Evolutionary conservation across 2,797 vertebrate species (phyloP), one percentile per base, ranked within the genome.

Genomic region (Parauchenoglanis ngamensis): DNA sequence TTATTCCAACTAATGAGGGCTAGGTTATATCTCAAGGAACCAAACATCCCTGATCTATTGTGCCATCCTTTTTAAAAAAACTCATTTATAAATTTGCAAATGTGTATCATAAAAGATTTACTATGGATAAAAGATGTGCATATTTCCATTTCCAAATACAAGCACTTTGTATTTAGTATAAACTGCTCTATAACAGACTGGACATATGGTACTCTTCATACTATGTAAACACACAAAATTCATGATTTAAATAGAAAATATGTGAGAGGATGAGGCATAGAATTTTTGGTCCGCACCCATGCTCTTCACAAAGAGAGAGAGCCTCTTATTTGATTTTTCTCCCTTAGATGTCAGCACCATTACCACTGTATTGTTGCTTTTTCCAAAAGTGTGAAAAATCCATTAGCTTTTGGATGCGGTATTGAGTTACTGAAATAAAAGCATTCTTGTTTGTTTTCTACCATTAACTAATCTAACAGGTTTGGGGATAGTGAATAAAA

Each of bases 111-210:
- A 3, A 10, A 25, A 73, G 40, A 17, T 21, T 72, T 72, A 44
- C 23, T 25, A 25, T 49, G 1, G 8, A 78, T 78, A 35, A 78
- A 56, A 3, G 7, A 31, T 19, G 63, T 44, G 57, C 25, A 52
- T 31, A 11, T 70, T 86, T 19, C 13, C 3, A 67, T 67, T 79
- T 67, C 25, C 35, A 78, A 12, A 70, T n/a, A 73, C 28, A 49
- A 13, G 56, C 54, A 46, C 31, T 63, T 61, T 57, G 11, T 84
- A 84, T 85, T 73, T 80, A 23, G 83, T 63, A 11, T 88, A 88
- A 80, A 80, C 61, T 28, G 28, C n/a, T 80, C 23, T 13, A 44
- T 54, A 23, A 59, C 56, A 54, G 12, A 21, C 19, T 40, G 28
- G 80, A 63, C 63, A 68, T 77, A 28, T 59, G 31, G 52, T 46